Evolutionary conservation across 2,113 vertebrate species (phyloP), one percentile per base, ranked within the genome.

Genomic region (Apodemus sylvaticus): DNA sequence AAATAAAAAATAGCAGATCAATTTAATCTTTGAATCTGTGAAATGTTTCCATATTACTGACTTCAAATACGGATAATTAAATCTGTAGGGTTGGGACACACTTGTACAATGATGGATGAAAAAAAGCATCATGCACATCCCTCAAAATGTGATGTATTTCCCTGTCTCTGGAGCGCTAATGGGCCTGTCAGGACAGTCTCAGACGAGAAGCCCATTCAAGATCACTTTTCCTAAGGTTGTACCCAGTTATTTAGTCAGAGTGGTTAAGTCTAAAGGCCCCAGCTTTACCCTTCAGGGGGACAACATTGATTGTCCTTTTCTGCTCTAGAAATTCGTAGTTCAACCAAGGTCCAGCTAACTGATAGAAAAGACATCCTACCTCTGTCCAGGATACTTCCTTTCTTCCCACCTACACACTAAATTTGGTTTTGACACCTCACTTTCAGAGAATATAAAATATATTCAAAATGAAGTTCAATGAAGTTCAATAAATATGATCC

Each of bases 321-420:
- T 51, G 7, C 11, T 7, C 60, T 4, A 45, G 5, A 76, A 11
- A 64, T 19, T 9, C 42, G 0, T 45, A 6, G 3, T 29, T n/a
- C 3, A 45, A 1, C 53, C 74, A 29, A 77, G 3, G 1, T 29
- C 31, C 26, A 45, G 5, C 1, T 22, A 70, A 53, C 3, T 64
- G 1, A 5, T 20, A 42, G 3, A 4, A 0, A n/a, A 3, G 10
- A 1, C 6, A 0, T 62, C 48, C 29, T 13, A 29, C 0, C 19
- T 87, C 19, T 88, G 2, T 74, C 26, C 1, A n/a, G 13, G 4
- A 2, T 81, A 42, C 0, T 85, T 16, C 17, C 7, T 16, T 0
- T 7, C 4, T 9, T 26, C 7, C 11, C 7, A 62, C 36, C 4
- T 1, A 10, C 9, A 62, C 22, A 22, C 5, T 48, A 60, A 87